Base-by-base conservation (phyloP, 2,797 vertebrate species). In the Eospalax fontanierii region DNA sequence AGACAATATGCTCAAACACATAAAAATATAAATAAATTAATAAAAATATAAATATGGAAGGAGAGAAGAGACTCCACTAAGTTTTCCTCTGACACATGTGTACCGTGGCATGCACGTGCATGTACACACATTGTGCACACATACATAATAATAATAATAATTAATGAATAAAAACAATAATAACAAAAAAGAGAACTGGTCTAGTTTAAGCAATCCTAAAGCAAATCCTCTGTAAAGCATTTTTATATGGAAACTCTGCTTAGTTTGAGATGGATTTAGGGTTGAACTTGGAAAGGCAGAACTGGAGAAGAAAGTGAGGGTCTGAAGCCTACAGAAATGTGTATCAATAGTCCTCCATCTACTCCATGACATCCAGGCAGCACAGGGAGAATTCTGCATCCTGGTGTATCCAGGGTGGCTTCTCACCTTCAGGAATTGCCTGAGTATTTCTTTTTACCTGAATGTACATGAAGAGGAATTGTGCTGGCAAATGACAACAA, bases 181-280 rank as follows among this genome's bases (percentile, higher is more conserved):
- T 54, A 66, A 66, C 15, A n/a, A 24, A 85, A 54, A 50, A 71
- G 71, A 93, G 40, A 54, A 54, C 89, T 46, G 40, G 12, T 78
- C 40, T 66, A 22, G 61, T 84, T 57, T 46, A 65, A 89, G 76
- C 70, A 89, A 78, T 86, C 75, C 83, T 68, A 68, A 96, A 89
- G 89, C 1, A 43, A 93, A 79, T 82, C 59, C 85, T 88, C 76
- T 70, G 81, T 84, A 81, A 91, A 84, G 43, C 57, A 90, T 74
- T 94, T 94, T 70, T 50, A 57, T 38, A 65, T 73, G n/a, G 28
- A 35, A 89, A 66, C 18, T 87, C 68, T 75, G 35, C 78, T 86
- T 73, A 43, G 57, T 43, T n/a, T 28, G 46, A 87, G 71, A 40
- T 6, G 50, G 68, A 75, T 21, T 15, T 6, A 18, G 54, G 75